Base-by-base conservation (phyloP, 2,797 vertebrate genomes). In the Sphenopsis melanotis region DNA sequence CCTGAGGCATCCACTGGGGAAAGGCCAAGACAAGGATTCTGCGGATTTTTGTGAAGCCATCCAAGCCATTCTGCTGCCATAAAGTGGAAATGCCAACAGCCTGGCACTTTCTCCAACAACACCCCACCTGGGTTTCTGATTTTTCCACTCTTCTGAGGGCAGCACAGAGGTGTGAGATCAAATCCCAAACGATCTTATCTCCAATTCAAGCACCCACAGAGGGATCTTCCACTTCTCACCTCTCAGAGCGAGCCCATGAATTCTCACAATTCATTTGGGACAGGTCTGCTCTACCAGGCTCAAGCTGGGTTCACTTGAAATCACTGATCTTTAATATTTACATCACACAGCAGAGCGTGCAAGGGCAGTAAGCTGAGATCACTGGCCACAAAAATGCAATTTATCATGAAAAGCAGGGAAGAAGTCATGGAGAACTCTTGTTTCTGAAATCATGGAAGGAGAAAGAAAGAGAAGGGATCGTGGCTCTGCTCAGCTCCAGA, bases 211-310 rank as follows among this genome's bases (percentile, higher is more conserved):
- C 87, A 82, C 64, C 75, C 87, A 44, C 83, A 94, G 77, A 49
- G 75, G 65, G 74, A 87, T 76, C 74, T 85, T 85, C 87, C 56
- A 26, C 53, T 84, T 34, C 23, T 6, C 50, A 71, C 70, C 87
- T 89, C 89, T 74, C 89, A 85, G 50, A 87, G 61, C 32, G 56
- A 97, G 95, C 93, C 93, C 95, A 95, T 95, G 89, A 96, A 96
- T 96, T 95, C 93, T 96, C 92, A 95, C 83, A 83, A 89, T 93
- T 96, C 92, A 89, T 94, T 71, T 53, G 93, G 95, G 90, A 94
- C 91, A 92, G 90, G 87, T 83, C 94, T 92, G 87, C 74, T 95
- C 95, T 95, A 95, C 55, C 36, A 79, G 75, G 80, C 63, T 77
- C 72, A 78, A 97, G 96, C 89, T 94, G 84, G 88, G 65, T 96